Conservation (phyloP, 1,140 invertebrate genomes). For the Caerostris extrusa region DNA sequence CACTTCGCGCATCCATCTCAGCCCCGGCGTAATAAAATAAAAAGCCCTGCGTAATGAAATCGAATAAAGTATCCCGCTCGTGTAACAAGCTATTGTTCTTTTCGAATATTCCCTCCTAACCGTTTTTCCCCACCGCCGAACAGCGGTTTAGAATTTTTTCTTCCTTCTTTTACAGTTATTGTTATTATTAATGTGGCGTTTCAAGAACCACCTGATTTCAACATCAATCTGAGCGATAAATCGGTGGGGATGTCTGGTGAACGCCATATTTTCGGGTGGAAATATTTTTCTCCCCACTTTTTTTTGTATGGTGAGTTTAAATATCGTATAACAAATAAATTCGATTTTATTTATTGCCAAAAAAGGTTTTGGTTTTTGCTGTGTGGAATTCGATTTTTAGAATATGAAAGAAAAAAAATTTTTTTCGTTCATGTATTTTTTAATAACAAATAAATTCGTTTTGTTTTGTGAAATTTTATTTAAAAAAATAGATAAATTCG, state of each 20-base stretch:
- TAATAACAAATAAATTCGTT: too few relatives aligned
- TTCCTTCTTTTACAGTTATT: conserved; percentile 55
- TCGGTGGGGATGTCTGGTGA: conserved; percentile 57
- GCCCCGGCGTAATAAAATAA: conserved; percentile 57
- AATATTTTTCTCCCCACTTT: background rate
- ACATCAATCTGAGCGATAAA: conserved; percentile 77
- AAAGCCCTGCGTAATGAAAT: conserved; percentile 74
- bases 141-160: background rate
- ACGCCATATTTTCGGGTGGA: conserved; percentile 23
- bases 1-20: conserved; percentile 55
- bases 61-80: conserved; percentile 59
- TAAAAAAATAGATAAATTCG: too few relatives aligned
- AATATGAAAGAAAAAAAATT: too few relatives aligned
- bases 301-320: too few relatives aligned
- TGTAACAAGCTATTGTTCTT: conserved; percentile 33
- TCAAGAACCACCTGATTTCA: conserved; percentile 68
- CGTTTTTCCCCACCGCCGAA: background rate
- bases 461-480: too few relatives aligned
- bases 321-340: background rate
- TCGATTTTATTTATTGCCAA: background rate
- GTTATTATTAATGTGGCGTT: conserved; percentile 77
- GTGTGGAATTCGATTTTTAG: too few relatives aligned
- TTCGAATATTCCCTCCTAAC: conserved; percentile 26
- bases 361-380: too few relatives aligned
- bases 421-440: too few relatives aligned